phyloP scores from a whole-genome alignment of 1,140 invertebrate genomes.

The Trichoplusia ni region DNA sequence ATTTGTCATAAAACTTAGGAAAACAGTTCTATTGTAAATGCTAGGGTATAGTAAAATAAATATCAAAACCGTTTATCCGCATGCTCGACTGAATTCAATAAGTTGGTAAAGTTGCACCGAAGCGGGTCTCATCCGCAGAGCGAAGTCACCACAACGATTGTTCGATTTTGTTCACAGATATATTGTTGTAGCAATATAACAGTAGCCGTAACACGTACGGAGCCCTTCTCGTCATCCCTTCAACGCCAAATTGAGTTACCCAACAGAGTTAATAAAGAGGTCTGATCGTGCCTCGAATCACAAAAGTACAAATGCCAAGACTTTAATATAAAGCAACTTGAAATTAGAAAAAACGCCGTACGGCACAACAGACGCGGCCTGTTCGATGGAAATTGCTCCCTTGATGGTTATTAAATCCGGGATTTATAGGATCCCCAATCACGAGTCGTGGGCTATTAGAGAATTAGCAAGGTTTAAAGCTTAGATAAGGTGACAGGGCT shows the following conservation, averaged over 20 bases:
- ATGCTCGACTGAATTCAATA: constrained; percentile 8
- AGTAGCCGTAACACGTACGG: constrained; percentile 61
- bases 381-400: constrained; percentile 37
- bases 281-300: constrained; percentile 57
- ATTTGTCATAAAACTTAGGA: too few species aligned
- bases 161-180: constrained; percentile 36
- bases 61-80: not conserved
- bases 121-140: not conserved
- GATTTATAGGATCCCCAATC: constrained; percentile 44
- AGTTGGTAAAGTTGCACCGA: not conserved
- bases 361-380: constrained; percentile 21
- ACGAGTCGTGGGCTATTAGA: constrained; percentile 28
- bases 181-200: constrained; percentile 42
- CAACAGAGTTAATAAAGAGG: constrained; percentile 74
- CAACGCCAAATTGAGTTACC: constrained; percentile 70
- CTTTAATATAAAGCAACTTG: constrained; percentile 46
- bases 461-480: constrained; percentile 29
- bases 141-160: constrained; percentile 13
- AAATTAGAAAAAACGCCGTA: constrained; percentile 46
- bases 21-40: too few species aligned
- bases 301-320: constrained; percentile 47
- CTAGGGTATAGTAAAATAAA: not conserved
- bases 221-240: constrained; percentile 64
- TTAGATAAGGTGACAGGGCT: not conserved
- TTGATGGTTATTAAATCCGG: constrained; percentile 46